Evolutionary conservation across 2,888 invertebrate species (phyloP).

Genomic region (Epinotia nisella): DNA sequence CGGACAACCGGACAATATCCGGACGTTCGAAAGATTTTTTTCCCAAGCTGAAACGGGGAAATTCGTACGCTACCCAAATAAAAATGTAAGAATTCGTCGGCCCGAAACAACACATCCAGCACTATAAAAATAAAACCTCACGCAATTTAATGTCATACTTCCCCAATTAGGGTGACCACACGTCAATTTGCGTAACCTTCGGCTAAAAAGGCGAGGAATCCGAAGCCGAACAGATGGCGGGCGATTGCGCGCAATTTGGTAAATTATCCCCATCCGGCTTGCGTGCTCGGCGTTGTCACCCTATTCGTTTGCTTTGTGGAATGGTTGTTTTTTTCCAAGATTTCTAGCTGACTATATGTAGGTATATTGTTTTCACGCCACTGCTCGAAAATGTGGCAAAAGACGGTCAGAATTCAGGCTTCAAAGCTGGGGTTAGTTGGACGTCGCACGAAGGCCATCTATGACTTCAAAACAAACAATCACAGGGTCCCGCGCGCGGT

Average conservation of each 20-base stretch:
- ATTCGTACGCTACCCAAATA: too few species aligned
- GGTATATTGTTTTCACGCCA: too few species aligned
- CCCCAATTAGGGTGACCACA: constrained; percentile 43
- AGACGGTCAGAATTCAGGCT: too few species aligned
- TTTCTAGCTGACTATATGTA: neutral
- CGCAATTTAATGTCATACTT: constrained; percentile 42
- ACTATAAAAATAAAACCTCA: constrained; percentile 28
- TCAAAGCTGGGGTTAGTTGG: too few species aligned
- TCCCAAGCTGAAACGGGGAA: too few species aligned
- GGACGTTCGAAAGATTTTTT: too few species aligned
- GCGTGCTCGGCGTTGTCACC: constrained; percentile 55
- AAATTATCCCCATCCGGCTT: constrained; percentile 56
- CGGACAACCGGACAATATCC: too few species aligned
- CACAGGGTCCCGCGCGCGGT: too few species aligned
- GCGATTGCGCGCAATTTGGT: constrained; percentile 54
- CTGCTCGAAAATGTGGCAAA: too few species aligned
- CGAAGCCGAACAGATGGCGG: constrained; percentile 44
- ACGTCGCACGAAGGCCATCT: too few species aligned
- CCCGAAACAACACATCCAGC: neutral
- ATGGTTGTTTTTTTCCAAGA: constrained; percentile 10
- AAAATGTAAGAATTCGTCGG: too few species aligned
- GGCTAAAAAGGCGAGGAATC: constrained; percentile 36
- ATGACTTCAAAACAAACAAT: too few species aligned
- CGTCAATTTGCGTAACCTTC: constrained; percentile 43
- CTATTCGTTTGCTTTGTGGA: constrained; percentile 38